Conservation (phyloP, 2,797 vertebrate genomes). For the Carapus acus region DNA sequence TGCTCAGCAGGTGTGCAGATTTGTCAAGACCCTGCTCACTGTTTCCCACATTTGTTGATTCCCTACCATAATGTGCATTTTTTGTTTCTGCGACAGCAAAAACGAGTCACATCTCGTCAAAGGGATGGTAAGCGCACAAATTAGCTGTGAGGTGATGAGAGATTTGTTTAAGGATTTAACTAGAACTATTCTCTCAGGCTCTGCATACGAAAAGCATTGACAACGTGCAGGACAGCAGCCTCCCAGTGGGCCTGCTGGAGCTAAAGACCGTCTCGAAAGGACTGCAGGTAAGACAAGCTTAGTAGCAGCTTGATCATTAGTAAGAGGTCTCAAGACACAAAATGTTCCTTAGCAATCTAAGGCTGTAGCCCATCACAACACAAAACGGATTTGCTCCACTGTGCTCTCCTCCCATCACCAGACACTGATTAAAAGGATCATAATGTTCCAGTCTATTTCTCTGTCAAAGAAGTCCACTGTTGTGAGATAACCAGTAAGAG, state of each 20-base stretch:
- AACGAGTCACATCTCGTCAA: slow-evolving; percentile 87
- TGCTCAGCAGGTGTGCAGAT: slow-evolving; percentile 80
- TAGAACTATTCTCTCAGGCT: slow-evolving; percentile 64
- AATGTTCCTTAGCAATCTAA: too few species aligned
- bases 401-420: too few species aligned
- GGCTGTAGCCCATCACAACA: too few species aligned
- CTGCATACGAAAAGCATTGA: slow-evolving; percentile 78
- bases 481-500: too few species aligned
- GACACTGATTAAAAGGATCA: too few species aligned
- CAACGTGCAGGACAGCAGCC: slow-evolving; percentile 74
- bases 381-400: too few species aligned
- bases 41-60: background rate
- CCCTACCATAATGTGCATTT: background rate
- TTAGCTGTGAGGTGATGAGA: too few species aligned
- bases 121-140: slow-evolving; percentile 87
- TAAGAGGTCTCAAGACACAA: too few species aligned
- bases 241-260: slow-evolving; percentile 80
- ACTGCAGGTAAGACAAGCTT: slow-evolving; percentile 74
- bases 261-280: slow-evolving; percentile 76
- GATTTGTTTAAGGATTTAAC: background rate
- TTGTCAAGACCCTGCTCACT: background rate
- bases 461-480: too few species aligned
- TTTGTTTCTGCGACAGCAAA: slow-evolving; percentile 70
- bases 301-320: too few species aligned
- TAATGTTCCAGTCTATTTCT: too few species aligned